Conservation (phyloP, 2,888 invertebrate species). For the Rhynchonema sp. region DNA sequence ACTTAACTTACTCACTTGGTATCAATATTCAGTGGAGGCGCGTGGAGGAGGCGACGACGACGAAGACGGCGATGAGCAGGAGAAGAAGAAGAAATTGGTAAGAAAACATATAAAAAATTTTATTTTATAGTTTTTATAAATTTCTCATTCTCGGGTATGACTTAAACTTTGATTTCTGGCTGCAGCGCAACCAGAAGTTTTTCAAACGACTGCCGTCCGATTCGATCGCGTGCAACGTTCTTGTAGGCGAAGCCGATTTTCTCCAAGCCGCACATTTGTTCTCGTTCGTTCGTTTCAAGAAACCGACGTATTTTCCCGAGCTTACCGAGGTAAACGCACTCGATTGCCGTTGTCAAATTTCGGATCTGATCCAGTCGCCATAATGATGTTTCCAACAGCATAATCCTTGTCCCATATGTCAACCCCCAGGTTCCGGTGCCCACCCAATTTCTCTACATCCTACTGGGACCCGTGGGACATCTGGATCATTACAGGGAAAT, state of each 20-base stretch:
- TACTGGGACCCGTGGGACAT: too few relatives aligned
- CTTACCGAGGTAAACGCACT: neutral
- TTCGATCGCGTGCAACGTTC: neutral
- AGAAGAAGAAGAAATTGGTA: neutral
- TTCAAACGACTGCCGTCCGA: neutral
- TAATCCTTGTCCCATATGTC: too few relatives aligned
- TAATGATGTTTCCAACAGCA: too few relatives aligned
- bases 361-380: neutral
- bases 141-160: too few relatives aligned
- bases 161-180: too few relatives aligned
- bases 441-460: conserved; percentile 73
- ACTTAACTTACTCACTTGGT: too few relatives aligned
- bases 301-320: neutral
- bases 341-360: neutral
- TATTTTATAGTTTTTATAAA: too few relatives aligned
- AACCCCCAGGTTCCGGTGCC: conserved; percentile 49
- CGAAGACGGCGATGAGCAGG: neutral
- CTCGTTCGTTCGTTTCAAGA: neutral
- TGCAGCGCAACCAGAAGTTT: neutral
- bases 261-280: neutral
- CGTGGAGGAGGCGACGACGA: neutral
- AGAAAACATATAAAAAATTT: too few relatives aligned
- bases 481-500: too few relatives aligned
- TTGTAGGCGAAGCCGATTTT: neutral
- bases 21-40: too few relatives aligned